A percentile compares a stretch with the other conserved stretches of the same genome.
phyloP scores from a whole-genome alignment of 2,113 vertebrate genomes.

The Misgurnus anguillicaudatus region DNA sequence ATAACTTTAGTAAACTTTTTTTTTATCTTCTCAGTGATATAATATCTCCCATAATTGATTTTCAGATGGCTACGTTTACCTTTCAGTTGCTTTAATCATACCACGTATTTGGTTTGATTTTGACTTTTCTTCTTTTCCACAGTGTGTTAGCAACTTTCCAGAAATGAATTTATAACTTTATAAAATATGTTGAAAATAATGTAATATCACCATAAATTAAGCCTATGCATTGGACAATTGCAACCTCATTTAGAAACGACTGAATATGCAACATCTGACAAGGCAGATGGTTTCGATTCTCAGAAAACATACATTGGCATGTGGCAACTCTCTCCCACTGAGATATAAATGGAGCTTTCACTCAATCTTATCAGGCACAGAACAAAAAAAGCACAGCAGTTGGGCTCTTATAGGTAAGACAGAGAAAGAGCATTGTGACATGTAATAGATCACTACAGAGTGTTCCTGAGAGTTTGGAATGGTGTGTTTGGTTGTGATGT shows the following conservation, averaged over 20 bases:
- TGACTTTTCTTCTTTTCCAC: background rate
- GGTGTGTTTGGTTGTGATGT: background rate
- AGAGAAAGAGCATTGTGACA: conserved; percentile 1
- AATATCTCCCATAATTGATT: background rate
- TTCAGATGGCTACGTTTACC: conserved; percentile 59
- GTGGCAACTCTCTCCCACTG: conserved; percentile 23
- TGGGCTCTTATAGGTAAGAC: conserved; percentile 12
- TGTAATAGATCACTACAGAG: background rate
- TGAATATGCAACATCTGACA: conserved; percentile 15
- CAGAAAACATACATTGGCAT: conserved; percentile 24
- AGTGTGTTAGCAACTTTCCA: too few relatives aligned
- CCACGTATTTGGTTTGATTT: background rate
- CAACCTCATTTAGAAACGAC: conserved; percentile 35
- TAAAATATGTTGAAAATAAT: background rate
- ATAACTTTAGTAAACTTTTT: background rate
- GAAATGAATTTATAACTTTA: background rate
- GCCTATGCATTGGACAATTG: background rate
- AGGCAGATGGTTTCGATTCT: conserved; percentile 8
- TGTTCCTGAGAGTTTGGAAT: background rate
- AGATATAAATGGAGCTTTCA: conserved; percentile 32
- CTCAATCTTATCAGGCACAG: conserved; percentile 22
- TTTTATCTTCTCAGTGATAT: background rate
- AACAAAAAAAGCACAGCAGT: conserved; percentile 1
- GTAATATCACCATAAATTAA: background rate
- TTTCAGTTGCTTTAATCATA: conserved; percentile 53